These are phyloP conservation scores for Motacilla alba DNA, from an alignment of 2,113 vertebrate species.

Conservation along the genomic window DNA sequence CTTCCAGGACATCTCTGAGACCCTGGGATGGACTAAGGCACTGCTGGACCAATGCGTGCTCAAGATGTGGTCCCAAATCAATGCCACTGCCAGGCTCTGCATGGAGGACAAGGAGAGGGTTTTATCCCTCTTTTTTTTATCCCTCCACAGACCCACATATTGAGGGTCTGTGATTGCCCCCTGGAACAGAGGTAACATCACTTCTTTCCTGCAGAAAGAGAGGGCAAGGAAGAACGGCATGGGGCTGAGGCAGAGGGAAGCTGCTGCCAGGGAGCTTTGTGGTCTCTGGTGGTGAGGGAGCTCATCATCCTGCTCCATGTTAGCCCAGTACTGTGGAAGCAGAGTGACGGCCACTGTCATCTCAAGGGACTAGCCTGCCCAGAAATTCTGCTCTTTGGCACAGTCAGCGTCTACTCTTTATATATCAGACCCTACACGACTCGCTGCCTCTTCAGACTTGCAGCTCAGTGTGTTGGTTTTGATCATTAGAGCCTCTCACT, in stretches of 20 bases:
- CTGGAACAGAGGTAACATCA: background rate
- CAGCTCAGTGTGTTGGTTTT: background rate
- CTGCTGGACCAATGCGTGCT: background rate
- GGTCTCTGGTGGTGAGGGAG: no score
- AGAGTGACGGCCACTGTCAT: background rate
- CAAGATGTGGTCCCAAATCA: background rate
- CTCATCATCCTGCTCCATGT: background rate
- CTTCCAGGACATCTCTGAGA: background rate
- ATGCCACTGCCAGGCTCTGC: background rate
- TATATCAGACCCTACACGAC: background rate
- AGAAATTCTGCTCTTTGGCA: background rate
- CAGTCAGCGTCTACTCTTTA: background rate
- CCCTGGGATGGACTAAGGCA: background rate
- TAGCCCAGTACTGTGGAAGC: background rate
- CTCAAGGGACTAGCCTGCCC: background rate
- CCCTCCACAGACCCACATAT: background rate
- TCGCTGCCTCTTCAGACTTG: background rate
- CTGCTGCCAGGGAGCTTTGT: background rate
- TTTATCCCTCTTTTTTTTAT: background rate
- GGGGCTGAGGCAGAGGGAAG: fast-evolving
- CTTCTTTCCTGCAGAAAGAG: background rate
- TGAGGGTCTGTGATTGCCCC: background rate
- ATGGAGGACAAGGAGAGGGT: background rate
- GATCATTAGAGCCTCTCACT: constrained; percentile 7
- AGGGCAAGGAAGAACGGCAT: background rate